Conservation (phyloP, 1,140 invertebrate genomes). For the Venturia canescens region DNA sequence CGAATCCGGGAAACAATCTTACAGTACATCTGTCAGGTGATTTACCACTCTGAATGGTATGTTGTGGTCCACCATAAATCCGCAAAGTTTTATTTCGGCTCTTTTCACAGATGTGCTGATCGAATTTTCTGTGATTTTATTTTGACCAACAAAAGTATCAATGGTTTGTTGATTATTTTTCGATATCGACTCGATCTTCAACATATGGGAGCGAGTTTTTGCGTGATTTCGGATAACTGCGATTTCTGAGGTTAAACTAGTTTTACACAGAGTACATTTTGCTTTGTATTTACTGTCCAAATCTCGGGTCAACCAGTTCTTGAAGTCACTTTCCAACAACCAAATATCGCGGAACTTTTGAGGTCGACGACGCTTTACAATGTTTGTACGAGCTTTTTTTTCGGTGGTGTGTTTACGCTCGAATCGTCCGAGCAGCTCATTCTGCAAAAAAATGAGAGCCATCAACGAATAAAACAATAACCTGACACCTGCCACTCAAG, state of each 20-base stretch:
- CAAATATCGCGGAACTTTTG: slow-evolving; percentile 30
- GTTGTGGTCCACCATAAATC: slow-evolving; percentile 50
- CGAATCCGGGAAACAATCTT: slow-evolving; percentile 52
- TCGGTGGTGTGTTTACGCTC: not conserved
- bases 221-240: not conserved
- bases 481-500: too few species aligned
- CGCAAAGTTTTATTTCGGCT: slow-evolving; percentile 45
- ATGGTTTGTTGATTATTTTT: not conserved
- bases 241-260: not conserved
- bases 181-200: not conserved
- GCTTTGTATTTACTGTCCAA: not conserved
- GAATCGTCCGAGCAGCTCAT: not conserved
- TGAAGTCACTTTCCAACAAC: not conserved
- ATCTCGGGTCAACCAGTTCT: slow-evolving; percentile 1
- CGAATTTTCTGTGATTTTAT: not conserved
- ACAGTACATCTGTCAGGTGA: slow-evolving; percentile 49
- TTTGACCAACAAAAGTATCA: not conserved
- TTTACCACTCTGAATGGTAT: slow-evolving; percentile 42
- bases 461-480: not conserved
- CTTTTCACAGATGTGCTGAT: slow-evolving; percentile 23
- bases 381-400: not conserved
- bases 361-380: not conserved
- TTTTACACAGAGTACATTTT: slow-evolving; percentile 13
- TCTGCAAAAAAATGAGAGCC: not conserved
- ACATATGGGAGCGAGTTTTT: not conserved